phyloP scores from a whole-genome alignment of 2,797 vertebrate species.

The Euphonia xanthogaster region DNA sequence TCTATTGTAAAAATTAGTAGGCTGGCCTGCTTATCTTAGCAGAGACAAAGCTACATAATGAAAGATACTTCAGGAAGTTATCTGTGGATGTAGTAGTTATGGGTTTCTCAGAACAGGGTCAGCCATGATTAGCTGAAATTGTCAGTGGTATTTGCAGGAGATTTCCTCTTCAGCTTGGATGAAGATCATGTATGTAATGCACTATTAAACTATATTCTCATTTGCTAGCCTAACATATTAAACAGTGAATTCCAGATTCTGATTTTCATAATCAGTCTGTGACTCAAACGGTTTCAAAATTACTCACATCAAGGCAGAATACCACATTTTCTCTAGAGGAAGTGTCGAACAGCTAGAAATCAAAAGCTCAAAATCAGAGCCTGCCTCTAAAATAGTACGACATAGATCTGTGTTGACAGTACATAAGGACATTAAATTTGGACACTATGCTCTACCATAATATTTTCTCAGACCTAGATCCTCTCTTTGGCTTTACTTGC shows the following conservation, averaged over 20 bases:
- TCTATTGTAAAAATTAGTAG: neutral
- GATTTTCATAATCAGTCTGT: neutral
- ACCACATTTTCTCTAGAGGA: neutral
- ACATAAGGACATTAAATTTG: neutral
- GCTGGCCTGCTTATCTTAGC: neutral
- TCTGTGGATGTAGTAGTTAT: neutral
- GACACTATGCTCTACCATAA: neutral
- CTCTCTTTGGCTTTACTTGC: neutral
- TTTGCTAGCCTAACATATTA: neutral
- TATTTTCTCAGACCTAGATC: neutral
- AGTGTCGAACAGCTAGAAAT: neutral
- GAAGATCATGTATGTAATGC: neutral
- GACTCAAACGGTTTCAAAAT: neutral
- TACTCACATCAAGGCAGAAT: neutral
- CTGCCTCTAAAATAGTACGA: neutral
- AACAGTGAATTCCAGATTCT: neutral
- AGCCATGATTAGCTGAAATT: neutral
- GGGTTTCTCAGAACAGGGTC: neutral
- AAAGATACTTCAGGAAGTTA: neutral
- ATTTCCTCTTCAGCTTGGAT: neutral
- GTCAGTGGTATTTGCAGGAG: neutral
- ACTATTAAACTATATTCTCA: neutral
- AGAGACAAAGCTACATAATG: neutral
- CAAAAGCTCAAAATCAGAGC: neutral
- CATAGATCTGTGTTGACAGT: neutral